phyloP scores from a whole-genome alignment of 1,140 invertebrate genomes.

The Acromyrmex charruanus region DNA sequence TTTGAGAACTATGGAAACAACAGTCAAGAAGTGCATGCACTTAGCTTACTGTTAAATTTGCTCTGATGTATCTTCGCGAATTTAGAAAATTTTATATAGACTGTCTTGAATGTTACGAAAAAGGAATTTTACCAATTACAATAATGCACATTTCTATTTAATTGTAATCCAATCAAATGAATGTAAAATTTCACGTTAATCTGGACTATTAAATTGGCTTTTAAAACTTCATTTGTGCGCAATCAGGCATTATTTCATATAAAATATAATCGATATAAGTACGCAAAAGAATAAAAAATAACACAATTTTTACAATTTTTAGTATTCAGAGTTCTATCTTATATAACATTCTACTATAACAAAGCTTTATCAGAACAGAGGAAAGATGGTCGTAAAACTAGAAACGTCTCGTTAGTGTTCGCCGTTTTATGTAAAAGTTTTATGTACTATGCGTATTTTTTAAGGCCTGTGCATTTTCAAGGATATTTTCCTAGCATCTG shows the following conservation, averaged over 20 bases:
- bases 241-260: background rate
- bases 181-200: slow-evolving; percentile 10
- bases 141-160: background rate
- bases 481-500: slow-evolving; percentile 46
- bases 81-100: background rate
- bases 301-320: background rate
- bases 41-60: slow-evolving; percentile 8
- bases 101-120: background rate
- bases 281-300: background rate
- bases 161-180: background rate
- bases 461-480: background rate
- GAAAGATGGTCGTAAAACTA: slow-evolving; percentile 10
- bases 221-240: background rate
- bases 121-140: background rate
- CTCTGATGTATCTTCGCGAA: background rate
- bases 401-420: slow-evolving; percentile 36
- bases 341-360: slow-evolving; percentile 10
- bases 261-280: background rate
- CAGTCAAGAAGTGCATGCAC: background rate
- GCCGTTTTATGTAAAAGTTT: background rate
- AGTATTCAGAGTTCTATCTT: background rate
- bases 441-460: slow-evolving; percentile 36
- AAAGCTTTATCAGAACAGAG: background rate
- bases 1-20: slow-evolving; percentile 16
- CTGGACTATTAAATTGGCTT: background rate